These are phyloP conservation scores for Polyommatus iphigenia DNA, from an alignment of 2,888 invertebrate genomes.

Conservation along the genomic window DNA sequence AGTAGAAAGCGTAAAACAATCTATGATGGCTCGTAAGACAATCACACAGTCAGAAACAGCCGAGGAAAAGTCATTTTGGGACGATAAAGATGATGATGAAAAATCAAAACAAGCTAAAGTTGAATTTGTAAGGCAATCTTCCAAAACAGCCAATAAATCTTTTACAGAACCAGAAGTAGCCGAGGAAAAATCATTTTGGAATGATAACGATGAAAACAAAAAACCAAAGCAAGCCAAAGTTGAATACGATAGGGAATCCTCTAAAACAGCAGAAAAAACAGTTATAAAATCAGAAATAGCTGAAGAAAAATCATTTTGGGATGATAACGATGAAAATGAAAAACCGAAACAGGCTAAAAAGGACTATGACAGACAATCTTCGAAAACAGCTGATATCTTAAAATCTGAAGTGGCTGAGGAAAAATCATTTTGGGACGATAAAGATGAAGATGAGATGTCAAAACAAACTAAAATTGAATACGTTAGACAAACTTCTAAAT, in stretches of 20 bases:
- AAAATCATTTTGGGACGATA: constrained; percentile 65
- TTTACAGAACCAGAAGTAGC: constrained; percentile 1
- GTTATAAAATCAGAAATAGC: constrained; percentile 51
- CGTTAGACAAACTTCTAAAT: constrained; percentile 48
- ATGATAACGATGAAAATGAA: constrained; percentile 53
- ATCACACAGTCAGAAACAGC: not conserved
- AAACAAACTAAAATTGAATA: constrained; percentile 52
- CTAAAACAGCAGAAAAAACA: constrained; percentile 42
- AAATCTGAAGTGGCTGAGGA: constrained; percentile 51
- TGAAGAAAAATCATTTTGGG: constrained; percentile 62
- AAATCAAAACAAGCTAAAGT: constrained; percentile 52
- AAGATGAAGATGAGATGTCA: constrained; percentile 48
- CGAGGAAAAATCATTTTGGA: constrained; percentile 44
- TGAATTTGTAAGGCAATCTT: constrained; percentile 50
- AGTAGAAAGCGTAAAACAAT: constrained; percentile 51
- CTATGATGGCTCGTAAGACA: constrained; percentile 45
- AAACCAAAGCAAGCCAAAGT: constrained; percentile 37
- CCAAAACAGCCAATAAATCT: not conserved
- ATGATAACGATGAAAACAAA: constrained; percentile 50
- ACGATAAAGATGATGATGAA: constrained; percentile 52
- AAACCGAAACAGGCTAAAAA: constrained; percentile 46
- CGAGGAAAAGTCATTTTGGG: constrained; percentile 44
- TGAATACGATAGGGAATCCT: constrained; percentile 50
- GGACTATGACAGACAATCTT: constrained; percentile 53
- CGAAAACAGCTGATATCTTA: constrained; percentile 48